Evolutionary conservation across 2,113 vertebrate genomes (phyloP).

Genomic region (Atrichornis clamosus): DNA sequence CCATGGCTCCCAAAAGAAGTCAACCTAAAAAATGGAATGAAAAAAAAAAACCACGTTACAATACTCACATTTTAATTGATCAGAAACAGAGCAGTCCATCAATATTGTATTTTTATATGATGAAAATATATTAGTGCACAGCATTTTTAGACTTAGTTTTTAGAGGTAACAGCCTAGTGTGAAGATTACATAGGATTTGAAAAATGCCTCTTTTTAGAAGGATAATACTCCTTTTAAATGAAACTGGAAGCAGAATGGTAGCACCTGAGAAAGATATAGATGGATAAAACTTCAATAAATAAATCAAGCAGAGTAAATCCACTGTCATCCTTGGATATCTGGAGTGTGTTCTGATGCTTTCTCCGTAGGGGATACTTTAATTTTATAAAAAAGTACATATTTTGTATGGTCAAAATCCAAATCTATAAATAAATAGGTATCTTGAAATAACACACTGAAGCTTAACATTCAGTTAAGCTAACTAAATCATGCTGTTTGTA

Average conservation of each 20-base stretch:
- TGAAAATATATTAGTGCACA: not conserved
- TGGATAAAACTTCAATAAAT: slow-evolving; percentile 9
- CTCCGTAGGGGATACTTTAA: not conserved
- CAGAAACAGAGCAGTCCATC: not conserved
- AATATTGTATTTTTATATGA: not conserved
- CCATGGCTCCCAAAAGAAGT: not conserved
- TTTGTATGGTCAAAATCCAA: not conserved
- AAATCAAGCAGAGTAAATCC: slow-evolving; percentile 13
- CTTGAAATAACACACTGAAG: not conserved
- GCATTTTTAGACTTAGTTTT: not conserved
- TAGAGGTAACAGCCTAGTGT: not conserved
- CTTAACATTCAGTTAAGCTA: not conserved
- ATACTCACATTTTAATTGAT: not conserved
- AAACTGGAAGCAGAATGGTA: not conserved
- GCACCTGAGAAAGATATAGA: not conserved
- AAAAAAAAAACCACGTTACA: not conserved
- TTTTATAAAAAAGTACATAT: not conserved
- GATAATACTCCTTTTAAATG: not conserved
- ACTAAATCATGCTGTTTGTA: not conserved
- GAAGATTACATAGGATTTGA: not conserved
- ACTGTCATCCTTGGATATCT: not conserved
- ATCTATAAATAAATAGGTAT: not conserved
- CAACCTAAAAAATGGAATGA: not conserved
- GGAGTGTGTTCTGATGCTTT: not conserved
- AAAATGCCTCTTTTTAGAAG: not conserved